These are phyloP conservation scores for Rhinoraja longicauda DNA, from an alignment of 2,797 vertebrate species.

Conservation along the genomic window DNA sequence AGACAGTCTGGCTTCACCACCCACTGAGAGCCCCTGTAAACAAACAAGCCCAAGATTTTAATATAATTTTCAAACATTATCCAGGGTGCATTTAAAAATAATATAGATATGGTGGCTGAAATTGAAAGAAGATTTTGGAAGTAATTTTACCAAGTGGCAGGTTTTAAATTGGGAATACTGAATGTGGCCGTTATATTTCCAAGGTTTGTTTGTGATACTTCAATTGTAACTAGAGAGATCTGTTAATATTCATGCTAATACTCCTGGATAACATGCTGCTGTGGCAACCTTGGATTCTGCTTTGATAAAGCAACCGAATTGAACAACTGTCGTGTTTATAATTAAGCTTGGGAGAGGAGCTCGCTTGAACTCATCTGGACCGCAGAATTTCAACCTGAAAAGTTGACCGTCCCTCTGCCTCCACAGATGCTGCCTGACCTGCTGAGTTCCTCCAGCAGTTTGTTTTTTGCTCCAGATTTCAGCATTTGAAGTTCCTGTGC, in stretches of 20 bases:
- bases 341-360: not conserved
- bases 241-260: not conserved
- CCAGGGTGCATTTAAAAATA: not conserved
- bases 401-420: too few species aligned
- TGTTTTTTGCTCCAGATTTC: too few species aligned
- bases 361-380: too few species aligned
- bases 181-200: not conserved
- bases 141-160: not conserved
- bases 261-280: not conserved
- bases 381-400: too few species aligned
- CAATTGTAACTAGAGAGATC: not conserved
- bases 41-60: not conserved
- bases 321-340: not conserved
- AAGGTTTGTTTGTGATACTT: not conserved
- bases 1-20: not conserved
- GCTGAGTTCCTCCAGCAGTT: too few species aligned
- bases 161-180: not conserved
- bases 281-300: not conserved
- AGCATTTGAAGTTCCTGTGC: too few species aligned
- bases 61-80: not conserved
- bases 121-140: not conserved
- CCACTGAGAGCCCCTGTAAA: slow-evolving; percentile 1
- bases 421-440: too few species aligned
- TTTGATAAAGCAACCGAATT: not conserved
- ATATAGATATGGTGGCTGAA: not conserved